These are phyloP conservation scores for Crematogaster levior DNA, from an alignment of 2,888 invertebrate species.

Conservation along the genomic window DNA sequence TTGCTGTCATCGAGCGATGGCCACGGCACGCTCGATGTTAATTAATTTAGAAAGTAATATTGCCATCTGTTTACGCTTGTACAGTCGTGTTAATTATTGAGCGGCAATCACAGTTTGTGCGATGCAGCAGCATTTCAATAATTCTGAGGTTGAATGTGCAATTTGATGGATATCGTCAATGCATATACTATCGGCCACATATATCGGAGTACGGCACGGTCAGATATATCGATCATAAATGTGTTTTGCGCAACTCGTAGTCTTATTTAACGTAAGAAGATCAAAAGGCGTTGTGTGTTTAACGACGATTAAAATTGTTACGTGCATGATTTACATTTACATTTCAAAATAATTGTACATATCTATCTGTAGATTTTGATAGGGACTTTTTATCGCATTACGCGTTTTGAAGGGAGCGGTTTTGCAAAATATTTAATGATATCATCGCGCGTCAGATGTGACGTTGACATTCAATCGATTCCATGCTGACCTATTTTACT, in stretches of 20 bases:
- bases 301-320: background rate
- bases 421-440: background rate
- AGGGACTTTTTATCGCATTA: background rate
- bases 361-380: background rate
- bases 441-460: background rate
- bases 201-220: background rate
- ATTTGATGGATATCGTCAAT: constrained; percentile 32
- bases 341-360: background rate
- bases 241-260: background rate
- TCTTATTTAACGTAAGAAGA: background rate
- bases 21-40: constrained; percentile 4
- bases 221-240: background rate
- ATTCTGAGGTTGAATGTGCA: constrained; percentile 18
- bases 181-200: background rate
- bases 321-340: background rate
- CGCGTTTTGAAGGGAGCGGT: background rate
- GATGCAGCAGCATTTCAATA: background rate
- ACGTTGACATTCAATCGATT: background rate
- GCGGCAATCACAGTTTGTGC: background rate
- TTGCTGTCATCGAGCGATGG: background rate
- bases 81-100: constrained; percentile 24
- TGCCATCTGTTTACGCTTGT: constrained; percentile 11
- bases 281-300: background rate
- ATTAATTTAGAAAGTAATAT: constrained; percentile 43
- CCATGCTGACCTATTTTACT: background rate